Percentiles rank a stretch among this genome's conserved stretches.
These are phyloP conservation scores for Metacarcinus magister DNA, from an alignment of 2,888 invertebrate species.

Conservation along the genomic window DNA sequence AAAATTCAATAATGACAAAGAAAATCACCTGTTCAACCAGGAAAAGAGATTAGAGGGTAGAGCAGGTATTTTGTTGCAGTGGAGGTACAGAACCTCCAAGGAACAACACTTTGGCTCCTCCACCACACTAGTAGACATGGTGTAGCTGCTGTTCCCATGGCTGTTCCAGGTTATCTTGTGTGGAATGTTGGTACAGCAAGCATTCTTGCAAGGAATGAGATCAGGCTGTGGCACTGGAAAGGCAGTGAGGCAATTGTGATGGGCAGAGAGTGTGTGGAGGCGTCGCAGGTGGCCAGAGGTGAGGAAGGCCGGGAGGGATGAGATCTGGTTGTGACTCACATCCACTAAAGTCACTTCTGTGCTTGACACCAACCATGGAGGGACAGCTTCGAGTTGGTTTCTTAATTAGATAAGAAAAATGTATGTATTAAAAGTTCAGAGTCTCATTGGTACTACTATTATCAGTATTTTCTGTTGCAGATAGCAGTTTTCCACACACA, in stretches of 20 bases:
- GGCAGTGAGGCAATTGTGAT: slow-evolving; percentile 71
- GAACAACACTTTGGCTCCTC: slow-evolving; percentile 74
- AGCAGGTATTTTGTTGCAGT: slow-evolving; percentile 91
- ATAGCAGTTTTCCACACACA: not conserved
- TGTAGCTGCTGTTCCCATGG: not conserved
- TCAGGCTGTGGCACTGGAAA: slow-evolving; percentile 67
- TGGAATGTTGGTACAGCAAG: not conserved
- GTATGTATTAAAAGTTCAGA: not conserved
- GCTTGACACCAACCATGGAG: slow-evolving; percentile 75
- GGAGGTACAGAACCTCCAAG: slow-evolving; percentile 84
- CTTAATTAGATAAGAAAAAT: slow-evolving; percentile 21
- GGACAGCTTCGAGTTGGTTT: slow-evolving; percentile 72
- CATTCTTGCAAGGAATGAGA: not conserved
- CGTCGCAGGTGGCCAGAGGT: slow-evolving; percentile 75
- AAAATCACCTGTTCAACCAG: slow-evolving; percentile 73
- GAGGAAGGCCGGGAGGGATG: slow-evolving; percentile 74
- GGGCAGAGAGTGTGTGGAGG: slow-evolving; percentile 76
- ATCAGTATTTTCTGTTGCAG: not conserved
- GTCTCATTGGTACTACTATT: not conserved
- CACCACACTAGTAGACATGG: not conserved
- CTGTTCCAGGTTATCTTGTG: not conserved
- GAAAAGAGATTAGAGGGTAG: slow-evolving; percentile 91
- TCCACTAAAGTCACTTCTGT: slow-evolving; percentile 75
- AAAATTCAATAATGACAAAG: not conserved
- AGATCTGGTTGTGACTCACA: slow-evolving; percentile 72